These are phyloP conservation scores for Gephyroberyx darwinii DNA, from an alignment of 2,797 vertebrate species.

Conservation along the genomic window DNA sequence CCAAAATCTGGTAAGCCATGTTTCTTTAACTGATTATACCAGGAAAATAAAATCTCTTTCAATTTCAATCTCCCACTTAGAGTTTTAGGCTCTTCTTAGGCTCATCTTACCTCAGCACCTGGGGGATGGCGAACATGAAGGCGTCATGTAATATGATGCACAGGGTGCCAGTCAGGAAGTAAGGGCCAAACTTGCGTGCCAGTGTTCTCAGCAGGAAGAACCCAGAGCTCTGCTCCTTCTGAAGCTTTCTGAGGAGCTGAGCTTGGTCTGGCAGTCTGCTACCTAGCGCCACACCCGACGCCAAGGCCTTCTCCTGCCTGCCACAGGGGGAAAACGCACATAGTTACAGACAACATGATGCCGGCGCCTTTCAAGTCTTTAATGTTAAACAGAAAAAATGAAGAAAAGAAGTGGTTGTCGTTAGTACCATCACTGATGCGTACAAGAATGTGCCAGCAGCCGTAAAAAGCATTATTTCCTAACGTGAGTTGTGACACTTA, in stretches of 20 bases:
- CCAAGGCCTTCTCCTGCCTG: constrained; percentile 82
- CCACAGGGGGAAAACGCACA: constrained; percentile 30
- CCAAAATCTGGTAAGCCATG: constrained; percentile 18
- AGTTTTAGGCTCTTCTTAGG: no score
- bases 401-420: constrained; percentile 31
- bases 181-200: constrained; percentile 85
- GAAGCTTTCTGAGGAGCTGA: constrained; percentile 85
- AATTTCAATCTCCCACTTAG: constrained; percentile 20
- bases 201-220: constrained; percentile 85
- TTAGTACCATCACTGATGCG: constrained; percentile 33
- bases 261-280: constrained; percentile 83
- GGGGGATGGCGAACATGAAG: constrained; percentile 92
- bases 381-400: constrained; percentile 58
- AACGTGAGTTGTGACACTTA: constrained; percentile 38
- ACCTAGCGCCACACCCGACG: constrained; percentile 72
- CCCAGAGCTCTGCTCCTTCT: constrained; percentile 78
- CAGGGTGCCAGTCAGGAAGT: constrained; percentile 88
- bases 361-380: constrained; percentile 50
- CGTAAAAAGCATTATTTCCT: constrained; percentile 57
- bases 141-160: constrained; percentile 87
- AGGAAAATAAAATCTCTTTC: constrained; percentile 32
- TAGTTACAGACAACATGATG: constrained; percentile 45
- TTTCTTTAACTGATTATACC: constrained; percentile 27
- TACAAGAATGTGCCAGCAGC: constrained; percentile 48
- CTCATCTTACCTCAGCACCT: constrained; percentile 88